A percentile compares a stretch with the other conserved stretches of the same genome.
Evolutionary conservation across 53 echinoderm and acorn worm genomes (phyloP).

Genomic region (Mesocentrotus franciscanus): DNA sequence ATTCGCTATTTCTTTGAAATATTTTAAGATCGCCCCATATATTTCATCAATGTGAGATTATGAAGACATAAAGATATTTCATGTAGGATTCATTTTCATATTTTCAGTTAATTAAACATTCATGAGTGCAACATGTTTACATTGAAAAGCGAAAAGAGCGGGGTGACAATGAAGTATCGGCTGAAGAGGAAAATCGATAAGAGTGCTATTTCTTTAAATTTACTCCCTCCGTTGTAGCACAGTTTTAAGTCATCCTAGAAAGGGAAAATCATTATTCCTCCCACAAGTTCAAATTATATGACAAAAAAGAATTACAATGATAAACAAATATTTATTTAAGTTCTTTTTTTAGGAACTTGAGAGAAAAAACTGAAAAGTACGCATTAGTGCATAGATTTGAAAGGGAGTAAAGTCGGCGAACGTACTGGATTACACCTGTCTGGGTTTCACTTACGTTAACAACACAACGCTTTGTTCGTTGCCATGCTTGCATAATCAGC

Average conservation of each 20-base stretch:
- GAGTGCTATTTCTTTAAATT: background rate
- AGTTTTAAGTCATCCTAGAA: background rate
- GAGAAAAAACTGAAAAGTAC: background rate
- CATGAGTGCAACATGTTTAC: background rate
- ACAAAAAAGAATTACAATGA: background rate
- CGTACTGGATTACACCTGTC: constrained; percentile 8
- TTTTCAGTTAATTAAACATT: background rate
- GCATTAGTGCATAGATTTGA: background rate
- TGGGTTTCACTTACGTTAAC: constrained; percentile 54
- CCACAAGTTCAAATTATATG: background rate
- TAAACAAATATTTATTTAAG: background rate
- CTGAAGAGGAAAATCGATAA: background rate
- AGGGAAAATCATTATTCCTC: background rate
- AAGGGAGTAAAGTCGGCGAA: background rate
- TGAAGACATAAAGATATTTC: background rate
- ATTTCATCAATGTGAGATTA: background rate
- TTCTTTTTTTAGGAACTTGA: too few relatives aligned
- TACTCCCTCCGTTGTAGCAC: background rate
- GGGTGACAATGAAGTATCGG: background rate
- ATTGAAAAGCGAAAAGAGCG: background rate
- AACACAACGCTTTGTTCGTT: constrained; percentile 63
- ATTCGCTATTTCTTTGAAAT: too few relatives aligned
- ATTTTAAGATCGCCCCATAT: background rate
- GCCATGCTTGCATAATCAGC: constrained; percentile 57
- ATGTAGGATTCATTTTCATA: background rate